These are phyloP conservation scores for Andrena minutula DNA, from an alignment of 2,888 invertebrate genomes.

Conservation along the genomic window DNA sequence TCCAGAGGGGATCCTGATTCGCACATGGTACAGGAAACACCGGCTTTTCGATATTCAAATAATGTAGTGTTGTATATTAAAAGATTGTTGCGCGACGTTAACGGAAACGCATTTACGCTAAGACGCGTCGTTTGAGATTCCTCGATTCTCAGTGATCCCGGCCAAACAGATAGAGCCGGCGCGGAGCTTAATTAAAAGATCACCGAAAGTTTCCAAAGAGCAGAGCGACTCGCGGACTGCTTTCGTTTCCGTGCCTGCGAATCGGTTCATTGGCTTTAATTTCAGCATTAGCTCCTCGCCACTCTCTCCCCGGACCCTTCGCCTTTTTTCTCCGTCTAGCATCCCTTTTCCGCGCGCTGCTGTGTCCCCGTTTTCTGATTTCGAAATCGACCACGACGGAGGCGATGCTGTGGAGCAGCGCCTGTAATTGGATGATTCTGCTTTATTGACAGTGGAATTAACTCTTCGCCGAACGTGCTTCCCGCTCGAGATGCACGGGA, in stretches of 20 bases:
- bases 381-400: conserved; percentile 53
- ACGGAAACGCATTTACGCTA: too few relatives aligned
- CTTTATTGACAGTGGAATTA: conserved; percentile 74
- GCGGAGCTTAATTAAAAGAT: conserved; percentile 66
- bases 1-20: too few relatives aligned
- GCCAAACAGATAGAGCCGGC: too few relatives aligned
- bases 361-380: conserved; percentile 56
- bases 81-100: too few relatives aligned
- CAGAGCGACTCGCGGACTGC: conserved; percentile 57
- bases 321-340: conserved; percentile 24
- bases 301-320: background rate
- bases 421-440: conserved; percentile 72
- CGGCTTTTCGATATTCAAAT: too few relatives aligned
- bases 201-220: conserved; percentile 59
- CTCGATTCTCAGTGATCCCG: too few relatives aligned
- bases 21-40: too few relatives aligned
- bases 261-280: conserved; percentile 73
- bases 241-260: conserved; percentile 47
- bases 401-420: conserved; percentile 63
- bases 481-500: conserved; percentile 46
- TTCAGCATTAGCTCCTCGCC: conserved; percentile 61
- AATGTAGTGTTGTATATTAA: too few relatives aligned
- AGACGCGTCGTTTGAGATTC: too few relatives aligned
- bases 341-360: background rate
- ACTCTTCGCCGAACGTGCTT: conserved; percentile 64